Base-by-base conservation (phyloP, 2,888 invertebrate species). In the Incurvaria masculella region DNA sequence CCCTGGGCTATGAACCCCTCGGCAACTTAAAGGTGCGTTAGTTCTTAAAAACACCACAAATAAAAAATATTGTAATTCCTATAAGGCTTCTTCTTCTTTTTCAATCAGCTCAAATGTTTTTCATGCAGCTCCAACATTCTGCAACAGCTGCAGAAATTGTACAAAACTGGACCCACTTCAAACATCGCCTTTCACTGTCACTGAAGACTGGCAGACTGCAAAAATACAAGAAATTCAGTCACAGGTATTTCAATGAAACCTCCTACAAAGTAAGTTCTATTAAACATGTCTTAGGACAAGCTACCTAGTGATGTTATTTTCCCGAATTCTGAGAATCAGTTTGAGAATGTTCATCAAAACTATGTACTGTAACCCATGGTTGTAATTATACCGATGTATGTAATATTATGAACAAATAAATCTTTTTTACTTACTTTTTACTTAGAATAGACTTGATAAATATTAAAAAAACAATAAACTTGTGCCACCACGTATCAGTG, bases 191-290 rank as follows among this genome's bases (percentile, higher is more conserved):
- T 82, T 84, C 56, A 91, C 92, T 2, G 84, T 81, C 57, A 89
- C 91, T 6, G 81, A 87, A 21, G 86, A 88, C 57, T 88, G 86
- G 74, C 95, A 96, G 74, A 84, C 83, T 16, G 82, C 95, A 46
- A 87, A 89, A 60, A 72, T 96, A 50, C 92, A 93, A 66, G 95
- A 96, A 67, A 83, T 88, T 55, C 86, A 87, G 59, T 85, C 86
- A 53, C 83, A 86, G 75, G 86, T 86, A 54, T 52, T 49, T 44
- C 44, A 39, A 2, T 51, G 58, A 2, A 54, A 58, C 19, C 14
- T n/a, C n/a, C n/a, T n/a, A n/a, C n/a, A n/a, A n/a, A n/a, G 14
- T 17, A 21, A 20, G 20, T 47, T 21, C 44, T 21, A 21, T 38
- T 21, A 40, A n/a, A 8, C 11, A 39, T 14, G 4, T 6, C 4